Conservation (phyloP, 2,888 invertebrate species). For the Protodeltote pygarga region DNA sequence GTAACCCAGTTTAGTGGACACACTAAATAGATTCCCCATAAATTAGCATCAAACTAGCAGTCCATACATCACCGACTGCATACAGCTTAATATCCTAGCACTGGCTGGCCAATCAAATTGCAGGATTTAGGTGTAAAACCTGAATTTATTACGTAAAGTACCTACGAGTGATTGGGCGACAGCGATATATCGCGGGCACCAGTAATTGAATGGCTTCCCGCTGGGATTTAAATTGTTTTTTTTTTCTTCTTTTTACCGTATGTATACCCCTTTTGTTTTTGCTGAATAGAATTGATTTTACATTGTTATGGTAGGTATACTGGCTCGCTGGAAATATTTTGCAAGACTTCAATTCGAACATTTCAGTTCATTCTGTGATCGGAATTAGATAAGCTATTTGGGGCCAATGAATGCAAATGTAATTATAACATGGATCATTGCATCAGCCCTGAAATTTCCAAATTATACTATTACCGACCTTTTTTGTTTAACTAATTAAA, state of each 20-base stretch:
- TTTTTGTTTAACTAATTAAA: too few species aligned
- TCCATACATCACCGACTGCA: constrained; percentile 25
- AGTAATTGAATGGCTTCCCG: constrained; percentile 50
- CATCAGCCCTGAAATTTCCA: too few species aligned
- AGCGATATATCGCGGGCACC: constrained; percentile 49
- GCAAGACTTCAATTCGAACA: too few species aligned
- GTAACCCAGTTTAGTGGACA: not conserved
- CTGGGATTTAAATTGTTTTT: constrained; percentile 38
- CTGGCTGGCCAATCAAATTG: constrained; percentile 36
- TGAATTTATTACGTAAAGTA: constrained; percentile 64
- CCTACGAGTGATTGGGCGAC: constrained; percentile 56
- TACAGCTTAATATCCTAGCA: constrained; percentile 25
- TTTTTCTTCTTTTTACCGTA: constrained; percentile 19
- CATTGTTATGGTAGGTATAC: not conserved
- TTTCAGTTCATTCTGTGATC: too few species aligned
- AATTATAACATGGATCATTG: too few species aligned
- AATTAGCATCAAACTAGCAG: constrained; percentile 14
- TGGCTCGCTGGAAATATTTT: not conserved
- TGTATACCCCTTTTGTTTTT: constrained; percentile 11
- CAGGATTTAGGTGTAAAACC: constrained; percentile 55
- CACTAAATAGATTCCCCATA: not conserved
- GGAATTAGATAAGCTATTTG: too few species aligned
- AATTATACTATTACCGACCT: too few species aligned
- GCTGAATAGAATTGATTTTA: not conserved
- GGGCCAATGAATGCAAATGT: too few species aligned